These are phyloP conservation scores for Hystrix cristata DNA, from an alignment of 2,113 vertebrate species.

Conservation along the genomic window DNA sequence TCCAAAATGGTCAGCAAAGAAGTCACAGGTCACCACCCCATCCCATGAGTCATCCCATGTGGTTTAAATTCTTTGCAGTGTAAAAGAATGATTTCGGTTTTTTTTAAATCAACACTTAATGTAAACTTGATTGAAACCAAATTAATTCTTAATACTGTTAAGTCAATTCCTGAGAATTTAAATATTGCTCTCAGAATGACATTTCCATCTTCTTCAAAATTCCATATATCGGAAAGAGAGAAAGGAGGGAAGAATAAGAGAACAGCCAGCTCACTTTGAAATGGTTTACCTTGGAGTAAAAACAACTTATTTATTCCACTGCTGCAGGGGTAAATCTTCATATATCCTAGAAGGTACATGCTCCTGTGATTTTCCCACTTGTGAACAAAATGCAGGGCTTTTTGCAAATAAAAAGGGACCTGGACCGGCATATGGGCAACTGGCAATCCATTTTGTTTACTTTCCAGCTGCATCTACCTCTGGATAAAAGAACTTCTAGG, in stretches of 20 bases:
- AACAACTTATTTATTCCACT: constrained; percentile 45
- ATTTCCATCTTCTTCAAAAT: constrained; percentile 80
- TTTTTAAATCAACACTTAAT: constrained; percentile 85
- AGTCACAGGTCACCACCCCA: constrained; percentile 92
- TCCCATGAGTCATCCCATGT: constrained; percentile 81
- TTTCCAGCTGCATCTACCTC: not conserved
- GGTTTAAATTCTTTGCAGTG: constrained; percentile 82
- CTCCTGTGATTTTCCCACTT: not conserved
- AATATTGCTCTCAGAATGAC: constrained; percentile 90
- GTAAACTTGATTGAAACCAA: constrained; percentile 87
- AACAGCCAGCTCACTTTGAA: constrained; percentile 24
- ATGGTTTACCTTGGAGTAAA: constrained; percentile 60
- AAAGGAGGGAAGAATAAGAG: not conserved
- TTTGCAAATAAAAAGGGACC: no score
- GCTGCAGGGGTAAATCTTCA: constrained; percentile 44
- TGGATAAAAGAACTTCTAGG: constrained; percentile 47
- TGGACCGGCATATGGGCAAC: not conserved
- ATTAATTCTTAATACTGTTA: constrained; percentile 84
- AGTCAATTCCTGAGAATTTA: constrained; percentile 89
- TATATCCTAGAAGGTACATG: not conserved
- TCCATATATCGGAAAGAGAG: constrained; percentile 57
- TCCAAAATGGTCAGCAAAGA: constrained; percentile 90
- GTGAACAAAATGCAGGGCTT: not conserved
- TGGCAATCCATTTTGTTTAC: not conserved
- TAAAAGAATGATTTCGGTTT: constrained; percentile 81